phyloP scores from a whole-genome alignment of 2,888 invertebrate species.

The Cylloceria caligata region DNA sequence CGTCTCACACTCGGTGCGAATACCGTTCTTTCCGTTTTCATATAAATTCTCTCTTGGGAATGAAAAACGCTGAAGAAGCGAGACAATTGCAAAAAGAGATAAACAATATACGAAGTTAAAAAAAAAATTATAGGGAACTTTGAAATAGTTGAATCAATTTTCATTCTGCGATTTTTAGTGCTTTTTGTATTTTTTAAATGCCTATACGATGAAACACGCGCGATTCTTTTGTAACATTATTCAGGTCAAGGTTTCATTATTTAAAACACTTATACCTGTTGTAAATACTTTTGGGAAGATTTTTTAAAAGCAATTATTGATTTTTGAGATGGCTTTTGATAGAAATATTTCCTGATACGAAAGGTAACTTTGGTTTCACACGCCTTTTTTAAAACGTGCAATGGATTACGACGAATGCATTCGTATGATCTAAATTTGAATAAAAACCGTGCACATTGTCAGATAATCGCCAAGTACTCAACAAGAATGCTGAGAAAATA shows the following conservation, averaged over 20 bases:
- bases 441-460: not conserved
- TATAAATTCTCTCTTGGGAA: not conserved
- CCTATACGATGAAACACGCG: too few relatives aligned
- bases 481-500: conserved; percentile 1
- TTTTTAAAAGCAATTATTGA: too few relatives aligned
- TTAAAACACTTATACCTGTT: too few relatives aligned
- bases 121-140: not conserved
- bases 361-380: too few relatives aligned
- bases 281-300: too few relatives aligned
- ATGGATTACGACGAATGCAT: too few relatives aligned
- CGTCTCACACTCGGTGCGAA: conserved; percentile 9
- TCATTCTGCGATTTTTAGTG: not conserved
- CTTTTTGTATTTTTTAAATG: too few relatives aligned
- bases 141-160: not conserved
- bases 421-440: not conserved
- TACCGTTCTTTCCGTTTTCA: conserved; percentile 10
- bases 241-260: too few relatives aligned
- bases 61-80: not conserved
- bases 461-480: not conserved
- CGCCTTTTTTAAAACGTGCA: too few relatives aligned
- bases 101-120: not conserved
- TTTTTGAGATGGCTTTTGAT: too few relatives aligned
- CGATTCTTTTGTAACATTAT: too few relatives aligned
- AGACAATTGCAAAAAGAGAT: not conserved
- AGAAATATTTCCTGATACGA: too few relatives aligned